These are phyloP conservation scores for Synanceia verrucosa DNA, from an alignment of 2,797 vertebrate species.

Conservation along the genomic window DNA sequence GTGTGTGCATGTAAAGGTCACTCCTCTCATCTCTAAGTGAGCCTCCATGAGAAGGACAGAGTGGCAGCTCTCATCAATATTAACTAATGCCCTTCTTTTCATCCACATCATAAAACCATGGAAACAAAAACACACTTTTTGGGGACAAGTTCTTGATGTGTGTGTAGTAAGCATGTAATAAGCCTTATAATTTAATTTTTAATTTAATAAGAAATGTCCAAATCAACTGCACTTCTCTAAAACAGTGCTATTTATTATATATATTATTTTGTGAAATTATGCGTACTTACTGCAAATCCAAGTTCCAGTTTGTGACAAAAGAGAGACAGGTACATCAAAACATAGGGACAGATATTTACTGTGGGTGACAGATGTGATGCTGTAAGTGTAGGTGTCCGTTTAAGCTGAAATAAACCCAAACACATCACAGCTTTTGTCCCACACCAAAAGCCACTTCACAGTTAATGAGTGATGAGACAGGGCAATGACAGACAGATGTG, in stretches of 20 bases:
- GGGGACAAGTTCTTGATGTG: neutral
- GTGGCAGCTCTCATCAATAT: conserved; percentile 82
- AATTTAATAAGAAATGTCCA: no score
- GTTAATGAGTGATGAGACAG: conserved; percentile 30
- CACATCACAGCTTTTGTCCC: conserved; percentile 34
- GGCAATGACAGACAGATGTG: conserved; percentile 31
- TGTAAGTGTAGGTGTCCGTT: conserved; percentile 7
- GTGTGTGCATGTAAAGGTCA: conserved; percentile 70
- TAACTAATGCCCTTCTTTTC: conserved; percentile 80
- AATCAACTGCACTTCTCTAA: neutral
- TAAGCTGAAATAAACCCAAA: conserved; percentile 22
- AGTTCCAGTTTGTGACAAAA: neutral
- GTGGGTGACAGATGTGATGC: conserved; percentile 17
- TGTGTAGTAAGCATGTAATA: no score
- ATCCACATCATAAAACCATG: conserved; percentile 76
- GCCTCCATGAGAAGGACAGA: conserved; percentile 65
- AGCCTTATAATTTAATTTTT: no score
- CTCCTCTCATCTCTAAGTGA: conserved; percentile 75
- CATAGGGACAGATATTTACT: neutral
- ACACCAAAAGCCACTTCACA: conserved; percentile 34
- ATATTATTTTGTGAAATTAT: neutral
- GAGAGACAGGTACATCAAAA: neutral
- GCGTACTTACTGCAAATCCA: no score
- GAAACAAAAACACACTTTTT: conserved; percentile 56
- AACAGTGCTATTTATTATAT: neutral